phyloP scores from a whole-genome alignment of 2,113 vertebrate genomes.

The Megaceryle torquata region DNA sequence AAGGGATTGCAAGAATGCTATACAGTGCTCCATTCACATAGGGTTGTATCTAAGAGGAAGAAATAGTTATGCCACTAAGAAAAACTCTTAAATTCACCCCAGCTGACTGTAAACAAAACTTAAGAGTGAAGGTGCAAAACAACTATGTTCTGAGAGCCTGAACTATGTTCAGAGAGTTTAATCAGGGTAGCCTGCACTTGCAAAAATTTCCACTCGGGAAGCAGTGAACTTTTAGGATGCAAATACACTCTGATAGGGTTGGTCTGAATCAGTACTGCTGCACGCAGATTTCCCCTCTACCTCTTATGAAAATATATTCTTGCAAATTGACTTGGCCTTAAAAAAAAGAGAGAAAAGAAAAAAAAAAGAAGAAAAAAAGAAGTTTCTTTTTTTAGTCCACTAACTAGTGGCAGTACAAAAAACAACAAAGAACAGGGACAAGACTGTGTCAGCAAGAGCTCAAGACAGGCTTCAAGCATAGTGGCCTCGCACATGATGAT shows the following conservation, averaged over 20 bases:
- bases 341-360: background rate
- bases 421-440: background rate
- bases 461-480: background rate
- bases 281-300: background rate
- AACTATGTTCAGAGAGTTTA: background rate
- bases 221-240: background rate
- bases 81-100: background rate
- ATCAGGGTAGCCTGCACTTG: background rate
- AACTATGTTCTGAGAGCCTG: background rate
- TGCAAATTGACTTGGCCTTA: background rate
- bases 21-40: slow-evolving; percentile 95
- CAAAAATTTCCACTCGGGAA: background rate
- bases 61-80: background rate
- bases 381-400: background rate
- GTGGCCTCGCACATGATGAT: background rate
- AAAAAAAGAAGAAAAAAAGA: background rate
- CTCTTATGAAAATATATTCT: background rate
- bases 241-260: background rate
- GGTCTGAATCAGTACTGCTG: background rate
- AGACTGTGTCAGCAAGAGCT: background rate
- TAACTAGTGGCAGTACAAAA: background rate
- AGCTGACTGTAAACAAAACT: background rate
- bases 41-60: slow-evolving; percentile 81
- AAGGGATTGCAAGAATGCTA: slow-evolving; percentile 87
- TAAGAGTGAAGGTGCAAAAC: background rate